Conservation (phyloP, 2,888 invertebrate genomes). For the Rotaria socialis region DNA sequence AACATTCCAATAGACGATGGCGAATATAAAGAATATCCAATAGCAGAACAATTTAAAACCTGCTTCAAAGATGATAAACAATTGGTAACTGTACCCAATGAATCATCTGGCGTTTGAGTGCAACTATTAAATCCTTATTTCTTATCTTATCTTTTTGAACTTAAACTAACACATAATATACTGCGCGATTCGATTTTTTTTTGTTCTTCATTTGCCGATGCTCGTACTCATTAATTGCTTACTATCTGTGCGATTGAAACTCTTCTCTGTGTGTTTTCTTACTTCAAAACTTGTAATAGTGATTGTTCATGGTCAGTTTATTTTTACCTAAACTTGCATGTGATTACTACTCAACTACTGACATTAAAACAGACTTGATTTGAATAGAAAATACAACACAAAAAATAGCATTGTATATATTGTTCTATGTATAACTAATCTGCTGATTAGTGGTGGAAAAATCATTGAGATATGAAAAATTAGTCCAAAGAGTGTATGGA, state of each 20-base stretch:
- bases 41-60: slow-evolving; percentile 91
- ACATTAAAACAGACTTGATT: neutral
- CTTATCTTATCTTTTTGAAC: neutral
- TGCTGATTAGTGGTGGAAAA: neutral
- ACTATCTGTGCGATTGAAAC: neutral
- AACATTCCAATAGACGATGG: slow-evolving; percentile 79
- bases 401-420: neutral
- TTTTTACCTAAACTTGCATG: neutral
- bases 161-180: neutral
- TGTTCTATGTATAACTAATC: neutral
- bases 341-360: neutral
- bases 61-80: neutral
- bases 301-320: neutral
- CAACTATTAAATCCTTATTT: neutral
- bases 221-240: neutral
- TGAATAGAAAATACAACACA: neutral
- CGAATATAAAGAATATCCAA: slow-evolving; percentile 74
- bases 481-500: no score
- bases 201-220: neutral
- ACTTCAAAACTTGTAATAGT: neutral
- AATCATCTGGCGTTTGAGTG: neutral
- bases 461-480: neutral
- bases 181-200: neutral
- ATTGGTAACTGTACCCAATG: neutral
- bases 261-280: neutral